Evolutionary conservation across 2,888 invertebrate genomes (phyloP).

Genomic region (Mycogona germanica): DNA sequence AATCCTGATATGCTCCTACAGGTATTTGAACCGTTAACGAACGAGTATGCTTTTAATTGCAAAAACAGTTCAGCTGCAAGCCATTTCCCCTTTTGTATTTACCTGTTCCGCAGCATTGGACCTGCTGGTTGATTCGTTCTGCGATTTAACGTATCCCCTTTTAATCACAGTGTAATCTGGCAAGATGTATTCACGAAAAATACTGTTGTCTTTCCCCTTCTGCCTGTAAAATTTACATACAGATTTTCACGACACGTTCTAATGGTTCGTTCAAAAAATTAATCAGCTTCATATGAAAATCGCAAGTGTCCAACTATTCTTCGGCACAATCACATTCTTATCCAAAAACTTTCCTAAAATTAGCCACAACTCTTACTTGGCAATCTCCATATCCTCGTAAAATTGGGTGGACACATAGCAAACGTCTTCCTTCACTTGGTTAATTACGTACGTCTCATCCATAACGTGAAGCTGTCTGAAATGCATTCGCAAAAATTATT

Average conservation of each 20-base stretch:
- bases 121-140: slow-evolving; percentile 35
- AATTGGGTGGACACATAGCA: slow-evolving; percentile 86
- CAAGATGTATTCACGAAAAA: slow-evolving; percentile 80
- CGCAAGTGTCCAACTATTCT: no score
- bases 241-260: no score
- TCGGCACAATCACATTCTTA: not conserved
- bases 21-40: no score
- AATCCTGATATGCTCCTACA: no score
- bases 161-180: slow-evolving; percentile 89
- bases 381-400: slow-evolving; percentile 56
- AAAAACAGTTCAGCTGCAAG: no score
- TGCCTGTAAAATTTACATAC: slow-evolving; percentile 25
- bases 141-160: slow-evolving; percentile 54
- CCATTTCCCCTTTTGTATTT: no score
- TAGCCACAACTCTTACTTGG: slow-evolving; percentile 19
- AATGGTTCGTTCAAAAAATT: no score
- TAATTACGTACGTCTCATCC: slow-evolving; percentile 97
- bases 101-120: slow-evolving; percentile 38
- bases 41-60: no score
- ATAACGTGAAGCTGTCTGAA: slow-evolving; percentile 82
- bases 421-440: slow-evolving; percentile 95
- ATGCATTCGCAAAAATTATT: not conserved
- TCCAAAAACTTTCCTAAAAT: not conserved
- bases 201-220: slow-evolving; percentile 43
- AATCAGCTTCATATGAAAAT: no score